Percentiles rank a stretch among this genome's conserved stretches.
These are phyloP conservation scores for Ormia ochracea DNA, from an alignment of 2,888 invertebrate species.

Conservation along the genomic window DNA sequence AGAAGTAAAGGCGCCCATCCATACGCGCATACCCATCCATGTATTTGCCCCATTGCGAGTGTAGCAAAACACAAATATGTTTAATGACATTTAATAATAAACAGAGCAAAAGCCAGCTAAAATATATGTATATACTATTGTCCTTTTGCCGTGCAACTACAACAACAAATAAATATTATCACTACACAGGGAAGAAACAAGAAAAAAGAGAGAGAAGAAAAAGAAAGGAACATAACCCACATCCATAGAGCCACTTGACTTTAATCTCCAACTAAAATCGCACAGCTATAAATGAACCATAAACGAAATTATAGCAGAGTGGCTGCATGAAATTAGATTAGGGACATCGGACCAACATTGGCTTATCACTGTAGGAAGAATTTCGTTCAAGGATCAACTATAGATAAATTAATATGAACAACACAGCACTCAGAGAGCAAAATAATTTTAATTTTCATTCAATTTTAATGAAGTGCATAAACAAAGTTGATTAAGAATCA, in stretches of 20 bases:
- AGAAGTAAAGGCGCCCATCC: neutral
- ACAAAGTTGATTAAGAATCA: slow-evolving; percentile 36
- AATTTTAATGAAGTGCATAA: slow-evolving; percentile 27
- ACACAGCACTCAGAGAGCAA: neutral
- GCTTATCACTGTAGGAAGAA: neutral
- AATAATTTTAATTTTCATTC: neutral
- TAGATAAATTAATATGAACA: neutral
- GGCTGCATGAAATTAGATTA: slow-evolving; percentile 39
- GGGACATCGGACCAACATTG: slow-evolving; percentile 26
- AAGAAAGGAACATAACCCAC: neutral
- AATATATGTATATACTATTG: neutral
- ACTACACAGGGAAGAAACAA: neutral
- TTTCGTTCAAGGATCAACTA: neutral
- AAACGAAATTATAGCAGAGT: neutral
- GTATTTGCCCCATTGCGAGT: no score
- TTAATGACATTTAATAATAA: slow-evolving; percentile 1
- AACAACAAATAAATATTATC: slow-evolving; percentile 17
- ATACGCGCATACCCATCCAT: neutral
- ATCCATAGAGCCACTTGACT: slow-evolving; percentile 13
- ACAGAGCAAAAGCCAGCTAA: neutral
- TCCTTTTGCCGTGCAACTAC: neutral
- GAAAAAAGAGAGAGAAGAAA: neutral
- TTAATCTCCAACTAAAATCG: neutral
- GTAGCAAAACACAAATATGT: neutral
- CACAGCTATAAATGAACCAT: neutral